A percentile compares a stretch with the other conserved stretches of the same genome.
These are phyloP conservation scores for Borostomias antarcticus DNA, from an alignment of 2,797 vertebrate genomes.

Conservation along the genomic window DNA sequence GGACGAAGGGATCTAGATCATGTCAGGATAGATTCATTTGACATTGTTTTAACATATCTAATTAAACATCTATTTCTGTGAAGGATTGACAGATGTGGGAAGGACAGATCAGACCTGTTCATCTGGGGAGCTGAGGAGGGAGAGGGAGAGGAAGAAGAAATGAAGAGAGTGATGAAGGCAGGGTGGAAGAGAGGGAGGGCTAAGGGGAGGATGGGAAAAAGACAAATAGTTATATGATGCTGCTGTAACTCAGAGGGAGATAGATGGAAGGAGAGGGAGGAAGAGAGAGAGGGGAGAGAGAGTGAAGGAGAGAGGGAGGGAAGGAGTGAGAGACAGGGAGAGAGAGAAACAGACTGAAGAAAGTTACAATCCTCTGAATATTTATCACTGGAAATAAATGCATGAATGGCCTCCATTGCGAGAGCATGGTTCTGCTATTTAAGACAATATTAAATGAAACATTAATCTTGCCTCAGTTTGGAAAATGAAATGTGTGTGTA, in stretches of 20 bases:
- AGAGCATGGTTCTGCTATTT: slow-evolving; percentile 16
- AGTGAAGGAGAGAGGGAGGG: background rate
- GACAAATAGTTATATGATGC: too few relatives aligned
- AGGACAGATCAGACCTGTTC: slow-evolving; percentile 31
- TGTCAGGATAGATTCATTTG: slow-evolving; percentile 59
- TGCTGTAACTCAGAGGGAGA: too few relatives aligned
- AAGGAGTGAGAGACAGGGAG: background rate
- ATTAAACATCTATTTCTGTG: slow-evolving; percentile 57
- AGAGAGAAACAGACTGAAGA: background rate
- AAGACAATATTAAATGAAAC: slow-evolving; percentile 4
- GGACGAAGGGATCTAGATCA: slow-evolving; percentile 62
- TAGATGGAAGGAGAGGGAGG: background rate
- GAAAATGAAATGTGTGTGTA: background rate
- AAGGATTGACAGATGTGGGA: slow-evolving; percentile 39
- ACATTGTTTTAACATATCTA: slow-evolving; percentile 55
- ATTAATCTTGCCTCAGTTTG: background rate
- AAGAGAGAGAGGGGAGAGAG: background rate
- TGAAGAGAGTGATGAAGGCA: slow-evolving; percentile 2
- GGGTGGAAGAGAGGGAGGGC: background rate
- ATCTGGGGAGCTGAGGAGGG: slow-evolving; percentile 25
- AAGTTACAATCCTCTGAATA: background rate
- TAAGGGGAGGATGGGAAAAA: background rate
- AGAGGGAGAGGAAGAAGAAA: background rate
- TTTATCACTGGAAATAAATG: background rate
- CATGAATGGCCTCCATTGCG: background rate